These are phyloP conservation scores for Anableps anableps DNA, from an alignment of 2,797 vertebrate genomes.

Conservation along the genomic window DNA sequence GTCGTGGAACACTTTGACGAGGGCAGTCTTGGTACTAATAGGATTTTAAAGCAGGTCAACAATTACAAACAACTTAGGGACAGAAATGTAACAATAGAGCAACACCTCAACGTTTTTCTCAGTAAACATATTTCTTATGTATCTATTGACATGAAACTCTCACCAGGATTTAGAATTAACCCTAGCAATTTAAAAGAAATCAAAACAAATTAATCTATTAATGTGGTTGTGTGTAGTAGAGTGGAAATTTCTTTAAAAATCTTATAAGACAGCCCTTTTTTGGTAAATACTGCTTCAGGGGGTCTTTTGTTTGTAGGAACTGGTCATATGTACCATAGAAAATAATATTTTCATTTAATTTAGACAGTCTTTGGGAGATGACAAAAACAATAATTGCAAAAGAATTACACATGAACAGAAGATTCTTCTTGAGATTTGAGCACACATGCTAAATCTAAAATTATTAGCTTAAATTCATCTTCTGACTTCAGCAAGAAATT, in stretches of 20 bases:
- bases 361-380: neutral
- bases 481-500: neutral
- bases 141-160: neutral
- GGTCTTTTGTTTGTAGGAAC: neutral
- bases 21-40: no score
- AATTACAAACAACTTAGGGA: no score
- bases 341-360: no score
- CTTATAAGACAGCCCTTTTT: neutral
- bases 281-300: neutral
- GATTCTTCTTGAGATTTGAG: no score
- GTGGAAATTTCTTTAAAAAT: neutral
- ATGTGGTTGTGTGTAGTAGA: neutral
- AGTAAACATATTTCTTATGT: neutral
- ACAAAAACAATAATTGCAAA: neutral
- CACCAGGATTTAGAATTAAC: neutral
- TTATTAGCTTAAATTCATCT: neutral
- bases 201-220: neutral
- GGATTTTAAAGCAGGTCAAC: neutral
- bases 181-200: neutral
- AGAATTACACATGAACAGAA: neutral
- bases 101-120: neutral
- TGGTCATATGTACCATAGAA: no score
- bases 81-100: no score
- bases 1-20: no score
- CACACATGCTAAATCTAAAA: neutral